Evolutionary conservation across 2,888 invertebrate genomes (phyloP), one percentile per base, ranked within the genome.

Genomic region (Chrysotoxum bicinctum): DNA sequence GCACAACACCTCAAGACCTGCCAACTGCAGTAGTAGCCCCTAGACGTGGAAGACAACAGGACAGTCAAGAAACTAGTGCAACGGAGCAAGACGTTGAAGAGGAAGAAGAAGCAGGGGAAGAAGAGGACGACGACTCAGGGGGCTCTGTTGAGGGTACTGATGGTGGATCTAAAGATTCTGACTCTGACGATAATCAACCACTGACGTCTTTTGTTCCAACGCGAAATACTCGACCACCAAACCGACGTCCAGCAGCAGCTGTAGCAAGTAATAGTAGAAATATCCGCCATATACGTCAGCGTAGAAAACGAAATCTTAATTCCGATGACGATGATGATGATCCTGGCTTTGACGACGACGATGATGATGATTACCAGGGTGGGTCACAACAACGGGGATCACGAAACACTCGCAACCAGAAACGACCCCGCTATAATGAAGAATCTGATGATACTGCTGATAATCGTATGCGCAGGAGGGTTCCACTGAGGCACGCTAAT

Each of bases 371-470:
- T 32, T 90, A 89, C 62, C 89, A 90, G 74, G 79, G 82, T n/a
- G 72, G 80, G 10, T 84, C 87, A n/a, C 87, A 69, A 26, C 90
- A 89, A 43, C 89, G 90, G 64, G 89, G 88, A 16, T 89, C 90
- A 19, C 62, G 85, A 19, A 81, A 40, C 23, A 84, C 88, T 7
- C 90, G 93, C 14, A 92, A 91, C 77, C 90, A 91, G 45, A 93
- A 93, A 87, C 92, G 94, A 0, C 92, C 92, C 2, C 93, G 92
- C 10, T 94, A 94, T 91, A 94, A 94, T 92, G 94, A 94, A 45
- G 80, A 86, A 70, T 69, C 77, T n/a, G 83, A 79, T 30, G 78
- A 88, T 5, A 85, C 85, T 66, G 87, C 87, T 48, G 79, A 87
- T 56, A 81, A 79, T 8, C 88, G 87, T 78, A 66, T 43, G 35